Base-by-base conservation (phyloP, 2,888 invertebrate genomes). In the Protonemura montana region DNA sequence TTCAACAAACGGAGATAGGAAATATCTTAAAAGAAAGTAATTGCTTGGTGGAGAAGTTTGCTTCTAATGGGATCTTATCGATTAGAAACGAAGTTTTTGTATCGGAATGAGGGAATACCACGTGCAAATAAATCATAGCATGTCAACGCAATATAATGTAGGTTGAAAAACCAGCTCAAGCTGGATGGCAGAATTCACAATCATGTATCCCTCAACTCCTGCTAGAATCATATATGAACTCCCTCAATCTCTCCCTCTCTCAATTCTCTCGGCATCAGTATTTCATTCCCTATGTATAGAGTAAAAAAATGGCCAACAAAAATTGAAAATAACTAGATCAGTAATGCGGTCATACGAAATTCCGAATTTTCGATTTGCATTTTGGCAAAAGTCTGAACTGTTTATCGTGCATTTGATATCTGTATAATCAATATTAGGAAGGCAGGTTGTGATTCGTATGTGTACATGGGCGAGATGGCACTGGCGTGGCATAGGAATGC, bases 331-430 rank as follows among this genome's bases (percentile, higher is more conserved):
- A 59, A 59, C 59, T 10, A 7, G 59, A 59, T 59, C 21, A 10
- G 59, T 59, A 59, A 59, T 21, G 59, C 59, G 59, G 59, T 13
- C 59, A 59, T 59, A 59, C 81, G 81, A 30, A 81, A 81, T 30
- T 81, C 81, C 27, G 81, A 81, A 29, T 81, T 29, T 30, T 81
- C 81, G 30, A 81, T 81, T 30, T 81, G 81, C 81, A 81, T 29
- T 81, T 81, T 29, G 28, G 81, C 80, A 80, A 80, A 80, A 80
- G 80, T 80, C 80, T 41, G 13, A 41, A 41, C 41, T 41, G 41
- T 13, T 41, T 41, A 41, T 41, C 41, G 41, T 41, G 41, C 59
- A 59, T 59, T 59, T 59, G 59, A 59, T 59, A 59, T 59, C 59
- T 59, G 59, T 59, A 13, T 59, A 59, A 59, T 59, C 59, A 59